Evolutionary conservation across 2,113 vertebrate species (phyloP), one percentile per base, ranked within the genome.

Genomic region (Plecotus auritus): DNA sequence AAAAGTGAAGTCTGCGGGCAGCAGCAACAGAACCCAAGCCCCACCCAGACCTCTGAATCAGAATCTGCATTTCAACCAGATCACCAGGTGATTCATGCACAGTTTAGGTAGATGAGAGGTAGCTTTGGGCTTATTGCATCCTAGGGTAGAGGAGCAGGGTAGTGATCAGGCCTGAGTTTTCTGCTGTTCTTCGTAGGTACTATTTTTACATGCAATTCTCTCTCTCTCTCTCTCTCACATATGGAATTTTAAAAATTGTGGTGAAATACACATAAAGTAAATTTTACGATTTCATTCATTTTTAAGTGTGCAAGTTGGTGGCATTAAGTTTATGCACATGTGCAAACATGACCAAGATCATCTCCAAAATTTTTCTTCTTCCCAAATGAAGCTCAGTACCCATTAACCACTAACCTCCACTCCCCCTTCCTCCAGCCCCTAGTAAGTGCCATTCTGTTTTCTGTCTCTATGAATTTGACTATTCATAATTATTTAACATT

Each of bases 1-100:
- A 28, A 5, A 0, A 23, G 14, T 49, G 42, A 22, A 45, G 18
- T 14, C 4, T 1, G 2, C 4, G 40, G 32, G 28, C 2, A 2
- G 28, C 5, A n/a, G 51, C 61, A 2, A 1, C 40, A 51, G 49
- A 47, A 18, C 18, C 69, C 26, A 1, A 47, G 13, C 26, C 17
- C 32, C 40, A 5, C 6, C 28, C 9, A 7, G 35, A n/a, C 49
- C 42, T 45, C 64, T 10, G 23, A 14, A 4, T 42, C n/a, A 20
- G 87, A n/a, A 26, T 7, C 35, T 37, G 74, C 47, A 5, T 74
- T 54, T 76, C n/a, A 69, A 14, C 28, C 67, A 6, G 17, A 5
- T 56, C 4, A 7, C 72, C 14, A 4, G n/a, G 20, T 40, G 26
- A 17, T 11, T 9, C 37, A 45, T 6, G 12, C 56, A 56, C 23